Conservation (phyloP, 2,888 invertebrate genomes). For the Theodoxus fluviatilis region DNA sequence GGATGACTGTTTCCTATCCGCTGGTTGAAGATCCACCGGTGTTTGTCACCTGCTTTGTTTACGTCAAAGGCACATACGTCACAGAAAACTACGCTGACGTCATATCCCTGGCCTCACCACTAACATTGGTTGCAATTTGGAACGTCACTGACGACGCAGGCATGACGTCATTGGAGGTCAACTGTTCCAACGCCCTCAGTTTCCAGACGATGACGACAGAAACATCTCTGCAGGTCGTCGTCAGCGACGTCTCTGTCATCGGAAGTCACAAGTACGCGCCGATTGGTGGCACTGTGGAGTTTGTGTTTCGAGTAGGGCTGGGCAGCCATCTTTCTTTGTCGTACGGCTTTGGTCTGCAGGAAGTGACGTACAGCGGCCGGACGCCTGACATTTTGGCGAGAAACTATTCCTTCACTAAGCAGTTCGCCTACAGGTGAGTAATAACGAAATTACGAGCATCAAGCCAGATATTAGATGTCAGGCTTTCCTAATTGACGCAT, state of each 20-base stretch:
- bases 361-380: too few relatives aligned
- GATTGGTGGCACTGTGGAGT: slow-evolving; percentile 30
- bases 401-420: too few relatives aligned
- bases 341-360: too few relatives aligned
- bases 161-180: slow-evolving; percentile 31
- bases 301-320: slow-evolving; percentile 32
- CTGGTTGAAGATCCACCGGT: slow-evolving; percentile 32
- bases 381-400: too few relatives aligned
- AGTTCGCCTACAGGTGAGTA: too few relatives aligned
- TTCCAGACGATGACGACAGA: slow-evolving; percentile 32
- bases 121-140: slow-evolving; percentile 21
- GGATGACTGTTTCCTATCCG: slow-evolving; percentile 27
- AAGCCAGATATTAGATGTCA: too few relatives aligned
- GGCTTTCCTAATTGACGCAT: too few relatives aligned
- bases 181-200: slow-evolving; percentile 41
- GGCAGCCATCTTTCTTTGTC: slow-evolving; percentile 40
- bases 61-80: slow-evolving; percentile 3
- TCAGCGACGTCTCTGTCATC: slow-evolving; percentile 29
- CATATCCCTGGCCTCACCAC: neutral
- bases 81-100: slow-evolving; percentile 5
- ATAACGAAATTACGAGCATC: too few relatives aligned
- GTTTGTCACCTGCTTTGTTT: slow-evolving; percentile 30
- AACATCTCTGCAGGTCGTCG: slow-evolving; percentile 36
- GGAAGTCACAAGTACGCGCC: slow-evolving; percentile 32
- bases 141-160: slow-evolving; percentile 31